Evolutionary conservation across 2,888 invertebrate genomes (phyloP).

Genomic region (Hetaerina titia): DNA sequence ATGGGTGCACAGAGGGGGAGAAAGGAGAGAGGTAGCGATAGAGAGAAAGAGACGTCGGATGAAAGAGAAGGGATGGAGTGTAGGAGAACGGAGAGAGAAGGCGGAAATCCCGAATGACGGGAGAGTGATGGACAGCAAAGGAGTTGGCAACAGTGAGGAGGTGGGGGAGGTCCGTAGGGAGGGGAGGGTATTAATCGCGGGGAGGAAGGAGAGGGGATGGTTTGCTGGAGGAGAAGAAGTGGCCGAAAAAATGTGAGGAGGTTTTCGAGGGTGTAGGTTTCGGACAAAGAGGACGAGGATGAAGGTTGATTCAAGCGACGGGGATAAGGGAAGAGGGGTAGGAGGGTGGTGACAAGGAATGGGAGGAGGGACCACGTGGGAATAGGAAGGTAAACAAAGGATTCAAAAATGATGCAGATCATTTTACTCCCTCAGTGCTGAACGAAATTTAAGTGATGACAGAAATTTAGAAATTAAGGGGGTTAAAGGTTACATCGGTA

Average conservation of each 20-base stretch:
- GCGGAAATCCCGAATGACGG: slow-evolving; percentile 25
- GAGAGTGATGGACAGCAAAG: background rate
- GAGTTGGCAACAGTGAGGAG: slow-evolving; percentile 45
- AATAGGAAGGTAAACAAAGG: slow-evolving; percentile 8
- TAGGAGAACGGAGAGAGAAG: background rate
- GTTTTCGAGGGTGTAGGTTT: slow-evolving; percentile 22
- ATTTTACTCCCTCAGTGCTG: no score
- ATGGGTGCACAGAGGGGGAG: background rate
- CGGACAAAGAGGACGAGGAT: background rate
- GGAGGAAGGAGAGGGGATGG: background rate
- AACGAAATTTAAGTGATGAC: no score
- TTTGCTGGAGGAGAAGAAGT: background rate
- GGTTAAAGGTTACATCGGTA: no score
- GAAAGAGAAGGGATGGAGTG: background rate
- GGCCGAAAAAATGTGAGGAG: background rate
- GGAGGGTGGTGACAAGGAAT: background rate
- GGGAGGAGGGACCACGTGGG: background rate
- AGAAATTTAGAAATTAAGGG: no score
- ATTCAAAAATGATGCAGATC: background rate
- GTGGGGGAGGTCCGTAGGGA: background rate
- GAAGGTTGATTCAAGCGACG: background rate
- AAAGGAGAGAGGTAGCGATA: background rate
- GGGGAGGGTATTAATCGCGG: background rate
- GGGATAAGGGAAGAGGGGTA: background rate
- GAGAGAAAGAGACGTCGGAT: background rate